A percentile compares a stretch with the other conserved stretches of the same genome.
These are phyloP conservation scores for Siphamia tubifer DNA, from an alignment of 2,113 vertebrate genomes.

Conservation along the genomic window DNA sequence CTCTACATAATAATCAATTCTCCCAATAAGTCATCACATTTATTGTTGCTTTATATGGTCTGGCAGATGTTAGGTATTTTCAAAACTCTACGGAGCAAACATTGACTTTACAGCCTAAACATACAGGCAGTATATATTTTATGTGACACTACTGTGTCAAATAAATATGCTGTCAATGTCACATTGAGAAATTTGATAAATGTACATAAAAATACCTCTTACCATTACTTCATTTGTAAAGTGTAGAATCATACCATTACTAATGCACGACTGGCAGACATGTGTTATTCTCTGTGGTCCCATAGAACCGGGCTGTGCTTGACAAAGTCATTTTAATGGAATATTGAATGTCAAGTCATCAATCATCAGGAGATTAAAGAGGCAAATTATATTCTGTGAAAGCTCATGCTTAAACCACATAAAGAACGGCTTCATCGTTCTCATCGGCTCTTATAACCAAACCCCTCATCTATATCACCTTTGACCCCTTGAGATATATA, in stretches of 20 bases:
- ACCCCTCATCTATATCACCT: conserved; percentile 41
- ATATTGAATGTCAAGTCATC: conserved; percentile 50
- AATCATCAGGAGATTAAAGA: conserved; percentile 55
- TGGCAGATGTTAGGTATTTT: conserved; percentile 34
- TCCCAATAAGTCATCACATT: conserved; percentile 55
- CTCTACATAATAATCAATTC: conserved; percentile 49
- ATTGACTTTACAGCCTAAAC: conserved; percentile 37
- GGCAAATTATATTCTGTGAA: conserved; percentile 29
- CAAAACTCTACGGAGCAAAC: conserved; percentile 22
- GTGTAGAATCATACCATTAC: background rate
- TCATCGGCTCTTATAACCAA: background rate
- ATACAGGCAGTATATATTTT: conserved; percentile 61
- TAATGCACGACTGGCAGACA: background rate
- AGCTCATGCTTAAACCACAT: conserved; percentile 14
- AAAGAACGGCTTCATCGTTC: conserved; percentile 12
- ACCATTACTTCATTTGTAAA: conserved; percentile 30
- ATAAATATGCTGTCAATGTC: conserved; percentile 27
- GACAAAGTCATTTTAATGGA: conserved; percentile 27
- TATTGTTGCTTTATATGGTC: conserved; percentile 47
- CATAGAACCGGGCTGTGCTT: background rate
- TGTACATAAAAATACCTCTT: background rate
- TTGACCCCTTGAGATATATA: conserved; percentile 31
- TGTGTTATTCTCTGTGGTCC: conserved; percentile 5
- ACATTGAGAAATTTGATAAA: conserved; percentile 4
- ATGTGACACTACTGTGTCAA: conserved; percentile 14